These are phyloP conservation scores for Cyclargus thomasi DNA, from an alignment of 1,140 invertebrate species.

Conservation along the genomic window DNA sequence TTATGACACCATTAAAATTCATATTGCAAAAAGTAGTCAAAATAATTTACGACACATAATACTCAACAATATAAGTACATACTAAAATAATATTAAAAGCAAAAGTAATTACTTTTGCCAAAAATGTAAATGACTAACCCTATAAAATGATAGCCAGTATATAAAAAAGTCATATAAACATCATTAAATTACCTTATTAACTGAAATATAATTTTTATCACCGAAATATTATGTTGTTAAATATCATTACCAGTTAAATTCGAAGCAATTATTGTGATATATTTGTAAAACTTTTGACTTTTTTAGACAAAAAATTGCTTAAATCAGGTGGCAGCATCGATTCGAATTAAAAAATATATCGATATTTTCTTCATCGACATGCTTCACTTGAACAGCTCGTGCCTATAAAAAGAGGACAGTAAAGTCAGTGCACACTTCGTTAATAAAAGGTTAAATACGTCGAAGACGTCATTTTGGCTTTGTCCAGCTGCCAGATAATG, in stretches of 20 bases:
- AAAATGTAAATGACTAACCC: neutral
- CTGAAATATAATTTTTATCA: neutral
- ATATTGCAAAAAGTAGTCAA: neutral
- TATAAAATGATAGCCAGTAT: neutral
- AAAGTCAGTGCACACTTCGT: slow-evolving; percentile 55
- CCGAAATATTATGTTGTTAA: too few relatives aligned
- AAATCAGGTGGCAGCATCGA: neutral
- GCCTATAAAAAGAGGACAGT: slow-evolving; percentile 56
- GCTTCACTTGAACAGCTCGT: slow-evolving; percentile 35
- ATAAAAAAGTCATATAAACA: slow-evolving; percentile 4
- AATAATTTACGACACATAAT: neutral
- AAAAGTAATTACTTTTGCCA: neutral
- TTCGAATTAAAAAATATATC: slow-evolving; percentile 5
- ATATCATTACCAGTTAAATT: too few relatives aligned
- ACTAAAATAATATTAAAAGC: neutral
- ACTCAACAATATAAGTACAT: neutral
- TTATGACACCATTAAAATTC: slow-evolving; percentile 2
- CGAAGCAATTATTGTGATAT: too few relatives aligned
- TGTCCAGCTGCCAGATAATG: slow-evolving; percentile 31
- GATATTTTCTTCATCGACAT: slow-evolving; percentile 24
- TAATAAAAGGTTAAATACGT: slow-evolving; percentile 63
- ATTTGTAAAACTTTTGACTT: too few relatives aligned
- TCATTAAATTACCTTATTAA: slow-evolving; percentile 12
- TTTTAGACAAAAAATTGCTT: neutral
- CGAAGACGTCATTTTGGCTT: slow-evolving; percentile 44